Evolutionary conservation across 2,888 invertebrate genomes (phyloP).

Genomic region (Callimorpha dominula): DNA sequence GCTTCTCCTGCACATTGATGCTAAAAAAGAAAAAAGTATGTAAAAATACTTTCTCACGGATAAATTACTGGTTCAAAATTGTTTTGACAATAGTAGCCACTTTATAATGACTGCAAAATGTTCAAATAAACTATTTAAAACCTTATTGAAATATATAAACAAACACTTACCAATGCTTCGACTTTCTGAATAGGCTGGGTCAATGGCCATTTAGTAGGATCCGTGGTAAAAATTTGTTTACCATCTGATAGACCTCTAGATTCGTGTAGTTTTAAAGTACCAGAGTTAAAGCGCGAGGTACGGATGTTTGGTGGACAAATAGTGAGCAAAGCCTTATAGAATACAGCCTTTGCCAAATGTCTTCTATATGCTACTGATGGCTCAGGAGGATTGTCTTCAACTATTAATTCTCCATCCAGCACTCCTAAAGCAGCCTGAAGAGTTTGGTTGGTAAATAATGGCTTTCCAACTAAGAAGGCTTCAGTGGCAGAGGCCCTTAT

Average conservation of each 20-base stretch:
- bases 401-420: conserved; percentile 60
- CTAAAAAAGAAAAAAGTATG: conserved; percentile 38
- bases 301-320: conserved; percentile 75
- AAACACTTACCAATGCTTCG: conserved; percentile 56
- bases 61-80: neutral
- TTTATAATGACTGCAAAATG: neutral
- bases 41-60: neutral
- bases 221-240: conserved; percentile 3
- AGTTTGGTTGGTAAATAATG: conserved; percentile 69
- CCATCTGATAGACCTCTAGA: conserved; percentile 1
- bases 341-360: conserved; percentile 85
- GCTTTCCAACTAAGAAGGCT: conserved; percentile 74
- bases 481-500: conserved; percentile 84
- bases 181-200: neutral
- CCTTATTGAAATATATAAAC: neutral
- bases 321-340: conserved; percentile 87
- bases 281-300: conserved; percentile 62
- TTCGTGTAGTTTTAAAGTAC: neutral
- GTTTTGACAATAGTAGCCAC: neutral
- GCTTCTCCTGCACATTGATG: conserved; percentile 89
- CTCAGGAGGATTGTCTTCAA: conserved; percentile 75
- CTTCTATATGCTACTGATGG: conserved; percentile 86
- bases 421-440: conserved; percentile 69
- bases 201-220: neutral
- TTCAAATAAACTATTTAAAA: neutral